Base-by-base conservation (phyloP, 2,888 invertebrate species). In the Diarsia dahlii region DNA sequence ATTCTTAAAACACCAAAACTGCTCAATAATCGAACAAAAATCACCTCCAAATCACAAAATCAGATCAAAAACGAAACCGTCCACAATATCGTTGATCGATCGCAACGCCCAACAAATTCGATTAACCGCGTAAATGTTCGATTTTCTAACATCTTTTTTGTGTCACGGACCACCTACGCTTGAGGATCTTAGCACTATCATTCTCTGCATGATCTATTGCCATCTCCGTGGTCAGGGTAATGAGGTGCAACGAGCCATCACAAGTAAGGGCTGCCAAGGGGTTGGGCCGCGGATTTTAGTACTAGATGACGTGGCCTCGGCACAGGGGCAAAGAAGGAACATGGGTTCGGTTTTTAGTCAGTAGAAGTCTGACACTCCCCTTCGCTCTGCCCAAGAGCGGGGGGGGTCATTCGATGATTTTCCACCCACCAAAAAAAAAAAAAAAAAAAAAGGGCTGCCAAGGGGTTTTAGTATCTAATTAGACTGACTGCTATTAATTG, bases 131-230 rank as follows among this genome's bases (percentile, higher is more conserved):
- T 93, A 94, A 95, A 94, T 89, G 90, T 86, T 62, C 89, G 87
- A 87, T 91, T 93, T 93, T 93, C 91, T 90, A 90, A 89, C 90
- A 89, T 86, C 84, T 91, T 90, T 91, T 90, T 87, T 28, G 70
- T 70, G 46, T 82, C 58, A 72, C 95, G 90, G 96, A 96, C 96
- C 96, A 96, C 96, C 96, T 90, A 90, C 90, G 89, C 91, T 78
- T 89, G 89, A 86, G 92, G 91, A 92, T 94, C 94, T 94, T 93
- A 93, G 93, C 95, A 94, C 94, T 95, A 95, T 95, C 95, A 91
- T 87, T 92, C 87, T 92, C 93, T 92, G 93, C 93, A 95, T 94
- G 95, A 95, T 96, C 95, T 95, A 95, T 95, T 92, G 91, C 89
- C 92, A 82, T 91, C 90, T 89, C 89, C 82, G 88, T 89, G 90